phyloP scores from a whole-genome alignment of 53 echinoderm and acorn worm genomes.

The Actinopyga echinites region DNA sequence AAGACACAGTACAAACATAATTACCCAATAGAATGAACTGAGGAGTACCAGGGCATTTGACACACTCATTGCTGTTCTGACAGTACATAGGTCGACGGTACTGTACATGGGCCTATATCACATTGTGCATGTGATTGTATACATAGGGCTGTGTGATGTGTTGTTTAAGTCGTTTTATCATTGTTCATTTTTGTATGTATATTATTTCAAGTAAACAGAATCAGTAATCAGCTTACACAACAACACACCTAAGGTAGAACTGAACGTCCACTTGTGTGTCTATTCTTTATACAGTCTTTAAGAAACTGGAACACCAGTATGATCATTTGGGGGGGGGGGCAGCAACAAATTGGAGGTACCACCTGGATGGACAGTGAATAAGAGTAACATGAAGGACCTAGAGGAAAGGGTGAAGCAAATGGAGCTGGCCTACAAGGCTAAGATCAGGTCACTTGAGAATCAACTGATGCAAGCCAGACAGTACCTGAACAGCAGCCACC shows the following conservation, averaged over 20 bases:
- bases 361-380: background rate
- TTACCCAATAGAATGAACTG: background rate
- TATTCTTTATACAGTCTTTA: no score
- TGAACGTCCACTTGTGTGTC: no score
- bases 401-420: background rate
- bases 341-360: background rate
- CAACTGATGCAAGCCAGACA: background rate
- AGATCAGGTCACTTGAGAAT: background rate
- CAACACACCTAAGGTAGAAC: no score
- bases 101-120: no score
- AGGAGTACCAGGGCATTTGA: background rate
- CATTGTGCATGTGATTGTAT: no score
- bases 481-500: background rate
- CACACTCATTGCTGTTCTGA: background rate
- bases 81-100: no score
- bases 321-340: background rate
- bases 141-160: no score
- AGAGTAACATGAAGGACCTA: background rate
- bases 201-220: no score
- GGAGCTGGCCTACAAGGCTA: background rate
- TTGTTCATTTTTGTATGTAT: no score
- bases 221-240: no score
- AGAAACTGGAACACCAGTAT: background rate
- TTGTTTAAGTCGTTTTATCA: no score
- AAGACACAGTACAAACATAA: no score